A percentile compares a stretch with the other conserved stretches of the same genome.
These are phyloP conservation scores for Ennomos erosarius DNA, from an alignment of 2,888 invertebrate species.

Conservation along the genomic window DNA sequence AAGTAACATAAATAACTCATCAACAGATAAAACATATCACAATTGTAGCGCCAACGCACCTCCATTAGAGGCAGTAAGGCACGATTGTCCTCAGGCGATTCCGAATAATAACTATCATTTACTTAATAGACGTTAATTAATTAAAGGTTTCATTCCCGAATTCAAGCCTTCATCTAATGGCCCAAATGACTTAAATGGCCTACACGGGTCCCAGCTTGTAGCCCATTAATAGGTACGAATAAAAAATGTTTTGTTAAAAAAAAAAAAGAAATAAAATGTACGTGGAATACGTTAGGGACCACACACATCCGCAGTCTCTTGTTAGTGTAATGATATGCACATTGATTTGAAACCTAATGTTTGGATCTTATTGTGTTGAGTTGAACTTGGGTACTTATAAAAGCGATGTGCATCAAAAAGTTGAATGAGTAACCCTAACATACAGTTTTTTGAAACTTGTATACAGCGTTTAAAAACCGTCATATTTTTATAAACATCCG, in stretches of 20 bases:
- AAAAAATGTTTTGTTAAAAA: slow-evolving; percentile 61
- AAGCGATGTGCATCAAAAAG: slow-evolving; percentile 6
- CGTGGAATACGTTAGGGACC: slow-evolving; percentile 69
- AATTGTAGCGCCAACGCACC: slow-evolving; percentile 44
- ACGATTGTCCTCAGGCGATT: slow-evolving; percentile 51
- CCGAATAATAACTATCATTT: slow-evolving; percentile 69
- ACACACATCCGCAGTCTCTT: slow-evolving; percentile 73
- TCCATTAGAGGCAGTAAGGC: slow-evolving; percentile 45
- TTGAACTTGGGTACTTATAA: slow-evolving; percentile 31
- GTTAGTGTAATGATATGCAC: slow-evolving; percentile 82
- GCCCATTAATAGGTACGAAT: slow-evolving; percentile 72
- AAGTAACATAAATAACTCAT: slow-evolving; percentile 35
- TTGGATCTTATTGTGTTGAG: slow-evolving; percentile 45
- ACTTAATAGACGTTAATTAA: slow-evolving; percentile 75
- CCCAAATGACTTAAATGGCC: slow-evolving; percentile 69
- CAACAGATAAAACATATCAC: slow-evolving; percentile 39
- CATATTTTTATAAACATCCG: too few relatives aligned
- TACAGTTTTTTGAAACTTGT: slow-evolving; percentile 6
- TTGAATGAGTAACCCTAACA: slow-evolving; percentile 11
- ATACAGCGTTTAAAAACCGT: too few relatives aligned
- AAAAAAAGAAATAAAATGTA: slow-evolving; percentile 58
- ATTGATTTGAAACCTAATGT: slow-evolving; percentile 75
- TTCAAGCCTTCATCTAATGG: slow-evolving; percentile 69
- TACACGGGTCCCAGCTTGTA: slow-evolving; percentile 66
- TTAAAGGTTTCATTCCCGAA: slow-evolving; percentile 68